These are phyloP conservation scores for Channa argus DNA, from an alignment of 2,113 vertebrate genomes.

Conservation along the genomic window DNA sequence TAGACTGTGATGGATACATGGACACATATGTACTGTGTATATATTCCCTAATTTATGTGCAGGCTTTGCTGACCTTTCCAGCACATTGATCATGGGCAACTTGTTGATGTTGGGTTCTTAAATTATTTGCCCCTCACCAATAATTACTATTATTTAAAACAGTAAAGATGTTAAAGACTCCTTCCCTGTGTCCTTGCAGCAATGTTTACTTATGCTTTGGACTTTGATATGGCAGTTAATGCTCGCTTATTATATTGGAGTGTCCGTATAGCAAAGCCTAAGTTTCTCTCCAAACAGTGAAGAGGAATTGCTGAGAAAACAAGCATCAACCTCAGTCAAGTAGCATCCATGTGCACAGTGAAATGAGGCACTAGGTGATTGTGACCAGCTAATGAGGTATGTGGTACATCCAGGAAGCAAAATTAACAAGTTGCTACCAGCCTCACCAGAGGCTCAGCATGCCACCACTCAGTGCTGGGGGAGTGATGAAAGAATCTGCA, in stretches of 20 bases:
- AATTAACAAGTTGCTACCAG: constrained; percentile 38
- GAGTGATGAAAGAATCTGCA: constrained; percentile 29
- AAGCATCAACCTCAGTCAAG: background rate
- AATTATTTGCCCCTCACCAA: constrained; percentile 10
- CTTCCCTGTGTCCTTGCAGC: background rate
- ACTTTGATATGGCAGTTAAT: constrained; percentile 10
- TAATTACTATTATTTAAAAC: constrained; percentile 29
- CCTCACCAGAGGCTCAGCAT: constrained; percentile 3
- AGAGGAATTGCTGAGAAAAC: constrained; percentile 16
- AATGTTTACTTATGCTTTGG: constrained; percentile 31
- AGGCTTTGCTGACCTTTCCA: background rate
- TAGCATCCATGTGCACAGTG: constrained; percentile 26
- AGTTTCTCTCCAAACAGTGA: constrained; percentile 3
- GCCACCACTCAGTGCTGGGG: constrained; percentile 7
- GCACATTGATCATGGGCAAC: background rate
- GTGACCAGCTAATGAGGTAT: constrained; percentile 45
- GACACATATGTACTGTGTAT: background rate
- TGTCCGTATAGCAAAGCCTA: constrained; percentile 2
- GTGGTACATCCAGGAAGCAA: constrained; percentile 20
- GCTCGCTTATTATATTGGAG: constrained; percentile 43
- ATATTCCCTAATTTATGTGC: no score
- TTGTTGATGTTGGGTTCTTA: background rate
- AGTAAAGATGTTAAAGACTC: constrained; percentile 9
- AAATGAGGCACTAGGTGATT: constrained; percentile 41
- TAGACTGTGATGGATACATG: background rate